A percentile compares a stretch with the other conserved stretches of the same genome.
Evolutionary conservation across 2,113 vertebrate genomes (phyloP).

Genomic region (Sprattus sprattus): DNA sequence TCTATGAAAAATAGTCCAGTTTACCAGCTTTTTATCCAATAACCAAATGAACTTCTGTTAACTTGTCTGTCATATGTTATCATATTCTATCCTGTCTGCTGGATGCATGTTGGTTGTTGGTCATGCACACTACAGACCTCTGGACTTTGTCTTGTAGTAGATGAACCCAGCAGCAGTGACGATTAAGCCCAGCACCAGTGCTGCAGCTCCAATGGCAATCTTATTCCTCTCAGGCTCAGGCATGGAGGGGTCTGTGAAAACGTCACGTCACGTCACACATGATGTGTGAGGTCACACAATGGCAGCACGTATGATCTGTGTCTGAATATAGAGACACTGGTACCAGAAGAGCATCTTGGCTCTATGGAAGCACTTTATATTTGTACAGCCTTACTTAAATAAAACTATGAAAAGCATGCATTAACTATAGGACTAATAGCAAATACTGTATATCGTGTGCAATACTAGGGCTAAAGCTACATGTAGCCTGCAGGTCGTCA

Average conservation of each 20-base stretch:
- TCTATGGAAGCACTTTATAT: background rate
- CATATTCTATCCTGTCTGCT: too few species aligned
- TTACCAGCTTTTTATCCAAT: too few species aligned
- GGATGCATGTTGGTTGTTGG: too few species aligned
- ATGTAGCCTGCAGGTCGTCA: background rate
- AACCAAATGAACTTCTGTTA: too few species aligned
- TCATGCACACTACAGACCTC: too few species aligned
- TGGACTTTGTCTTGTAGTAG: too few species aligned
- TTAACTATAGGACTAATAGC: background rate
- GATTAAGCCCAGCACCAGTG: too few species aligned
- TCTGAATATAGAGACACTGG: background rate
- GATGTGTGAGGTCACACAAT: background rate
- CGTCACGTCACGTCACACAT: background rate
- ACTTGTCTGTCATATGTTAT: constrained; percentile 20
- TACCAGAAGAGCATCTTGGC: too few species aligned
- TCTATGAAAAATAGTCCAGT: too few species aligned
- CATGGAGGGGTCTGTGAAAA: constrained; percentile 15
- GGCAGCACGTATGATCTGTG: background rate
- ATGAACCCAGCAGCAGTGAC: too few species aligned
- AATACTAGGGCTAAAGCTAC: background rate
- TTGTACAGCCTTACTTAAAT: background rate
- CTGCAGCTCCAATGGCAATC: too few species aligned
- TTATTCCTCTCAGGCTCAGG: constrained; percentile 31
- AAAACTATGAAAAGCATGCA: background rate
- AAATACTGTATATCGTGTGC: too few species aligned